Percentiles rank a stretch among this genome's conserved stretches.
Conservation (phyloP, 92 coral and sea anemone species). For the Phenganax marumi region DNA sequence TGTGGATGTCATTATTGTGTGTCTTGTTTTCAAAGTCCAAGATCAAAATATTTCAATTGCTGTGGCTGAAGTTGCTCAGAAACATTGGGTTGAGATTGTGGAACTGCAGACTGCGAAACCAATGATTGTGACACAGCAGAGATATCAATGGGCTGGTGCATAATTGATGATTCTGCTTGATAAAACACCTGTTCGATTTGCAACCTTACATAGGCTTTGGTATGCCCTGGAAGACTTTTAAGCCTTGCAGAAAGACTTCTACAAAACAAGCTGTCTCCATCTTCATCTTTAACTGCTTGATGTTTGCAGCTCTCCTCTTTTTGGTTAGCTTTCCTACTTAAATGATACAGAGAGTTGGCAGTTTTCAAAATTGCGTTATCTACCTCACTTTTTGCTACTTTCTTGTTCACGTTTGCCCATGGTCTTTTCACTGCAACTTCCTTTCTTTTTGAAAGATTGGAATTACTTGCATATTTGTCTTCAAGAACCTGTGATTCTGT, state of each 20-base stretch:
- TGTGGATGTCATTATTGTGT: too few species aligned
- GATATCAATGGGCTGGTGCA: neutral
- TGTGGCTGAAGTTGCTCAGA: too few species aligned
- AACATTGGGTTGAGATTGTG: neutral
- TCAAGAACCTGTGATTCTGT: too few species aligned
- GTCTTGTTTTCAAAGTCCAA: too few species aligned
- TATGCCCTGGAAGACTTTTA: neutral
- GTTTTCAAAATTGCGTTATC: neutral
- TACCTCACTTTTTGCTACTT: too few species aligned
- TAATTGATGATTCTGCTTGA: conserved; percentile 27
- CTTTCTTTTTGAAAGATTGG: too few species aligned
- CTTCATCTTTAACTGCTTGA: neutral
- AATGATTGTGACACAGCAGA: neutral
- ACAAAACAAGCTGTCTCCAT: conserved; percentile 11
- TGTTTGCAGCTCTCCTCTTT: neutral
- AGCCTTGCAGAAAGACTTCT: conserved; percentile 32
- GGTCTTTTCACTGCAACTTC: too few species aligned
- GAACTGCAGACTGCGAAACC: neutral
- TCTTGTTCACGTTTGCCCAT: too few species aligned
- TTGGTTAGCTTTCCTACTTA: neutral
- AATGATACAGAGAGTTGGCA: neutral
- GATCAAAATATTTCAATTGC: too few species aligned
- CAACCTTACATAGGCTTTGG: conserved; percentile 16
- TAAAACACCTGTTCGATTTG: conserved; percentile 41
- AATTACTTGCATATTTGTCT: too few species aligned